These are phyloP conservation scores for Orthosia cruda DNA, from an alignment of 2,888 invertebrate species.

Conservation along the genomic window DNA sequence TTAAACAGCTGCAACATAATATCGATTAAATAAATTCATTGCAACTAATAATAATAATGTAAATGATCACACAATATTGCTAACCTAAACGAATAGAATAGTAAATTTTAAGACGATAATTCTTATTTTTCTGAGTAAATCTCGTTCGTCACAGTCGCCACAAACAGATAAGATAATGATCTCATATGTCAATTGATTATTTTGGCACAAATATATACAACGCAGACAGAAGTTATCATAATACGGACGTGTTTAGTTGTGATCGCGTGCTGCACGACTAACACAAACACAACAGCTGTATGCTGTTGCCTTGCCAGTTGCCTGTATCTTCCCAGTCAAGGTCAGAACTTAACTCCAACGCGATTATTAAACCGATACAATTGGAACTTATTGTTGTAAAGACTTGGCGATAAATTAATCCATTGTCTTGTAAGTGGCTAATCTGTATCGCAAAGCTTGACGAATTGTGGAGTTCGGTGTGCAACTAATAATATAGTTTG, in stretches of 20 bases:
- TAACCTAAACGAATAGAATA: conserved; percentile 4
- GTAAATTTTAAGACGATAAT: conserved; percentile 6
- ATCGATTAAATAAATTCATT: conserved; percentile 14
- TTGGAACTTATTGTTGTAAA: conserved; percentile 57
- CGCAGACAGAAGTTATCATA: conserved; percentile 22
- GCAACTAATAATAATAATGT: not conserved
- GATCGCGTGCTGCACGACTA: conserved; percentile 69
- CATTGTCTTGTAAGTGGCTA: conserved; percentile 57
- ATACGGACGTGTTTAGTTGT: conserved; percentile 56
- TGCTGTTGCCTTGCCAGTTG: too few species aligned
- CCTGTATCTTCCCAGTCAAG: conserved; percentile 67
- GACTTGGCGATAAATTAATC: conserved; percentile 59
- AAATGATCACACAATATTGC: conserved; percentile 9
- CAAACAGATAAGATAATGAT: conserved; percentile 19
- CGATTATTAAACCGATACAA: conserved; percentile 61
- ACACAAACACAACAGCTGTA: conserved; percentile 54
- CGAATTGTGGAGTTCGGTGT: conserved; percentile 31
- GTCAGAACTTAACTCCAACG: conserved; percentile 61
- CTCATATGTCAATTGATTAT: conserved; percentile 43
- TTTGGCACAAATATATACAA: conserved; percentile 47
- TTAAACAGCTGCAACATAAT: not conserved
- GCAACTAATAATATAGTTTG: conserved; percentile 10
- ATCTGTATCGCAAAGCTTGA: conserved; percentile 38
- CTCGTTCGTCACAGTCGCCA: conserved; percentile 9
- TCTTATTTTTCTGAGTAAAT: not conserved